Evolutionary conservation across 2,797 vertebrate species (phyloP), one percentile per base, ranked within the genome.

Genomic region (Enteromius afrohamiltoni): DNA sequence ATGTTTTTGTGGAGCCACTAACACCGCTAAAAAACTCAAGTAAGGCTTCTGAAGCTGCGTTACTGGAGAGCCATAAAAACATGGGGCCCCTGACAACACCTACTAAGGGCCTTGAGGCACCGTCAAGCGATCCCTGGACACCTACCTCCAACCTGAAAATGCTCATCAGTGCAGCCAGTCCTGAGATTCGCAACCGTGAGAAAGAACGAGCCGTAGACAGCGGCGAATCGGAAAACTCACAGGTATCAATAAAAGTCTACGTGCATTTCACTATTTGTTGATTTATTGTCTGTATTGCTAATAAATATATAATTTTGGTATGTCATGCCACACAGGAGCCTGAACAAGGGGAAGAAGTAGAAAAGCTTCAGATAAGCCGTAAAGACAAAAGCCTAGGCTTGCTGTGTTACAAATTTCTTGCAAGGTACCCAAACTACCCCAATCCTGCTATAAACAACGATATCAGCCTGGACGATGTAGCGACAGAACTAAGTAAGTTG

Each of bases 301-400:
- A 16, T 6, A 29, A n/a, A 23, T 2, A 17, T 16, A 49, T 49
- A 14, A 16, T 9, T 23, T 60, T 23, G 4, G 13, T 40, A 31
- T 37, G 49, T 34, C 23, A 1, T 23, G n/a, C 37, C 53, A 29
- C 60, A 0, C 16, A 98, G 97, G 96, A 98, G 69, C 88, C 91
- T 81, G 94, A 96, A 79, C 90, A 92, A 11, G 96, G 94, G 83
- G 97, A 99, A 2, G 97, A 98, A 85, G 94, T 93, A 0, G 97
- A 99, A 87, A 97, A 95, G 87, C 92, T 94, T 34, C 95, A 97
- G 89, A 96, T 95, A 2, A 96, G 97, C 90, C 95, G 97, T 76
- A 99, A 99, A 90, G 97, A 99, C 87, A 99, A 99, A 90, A 98
- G 97, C 86, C 94, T 99, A 3, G 97, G 97, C 47, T 91, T 99